Evolutionary conservation across 2,888 invertebrate species (phyloP), one percentile per base, ranked within the genome.

Genomic region (Drosophila borealis): DNA sequence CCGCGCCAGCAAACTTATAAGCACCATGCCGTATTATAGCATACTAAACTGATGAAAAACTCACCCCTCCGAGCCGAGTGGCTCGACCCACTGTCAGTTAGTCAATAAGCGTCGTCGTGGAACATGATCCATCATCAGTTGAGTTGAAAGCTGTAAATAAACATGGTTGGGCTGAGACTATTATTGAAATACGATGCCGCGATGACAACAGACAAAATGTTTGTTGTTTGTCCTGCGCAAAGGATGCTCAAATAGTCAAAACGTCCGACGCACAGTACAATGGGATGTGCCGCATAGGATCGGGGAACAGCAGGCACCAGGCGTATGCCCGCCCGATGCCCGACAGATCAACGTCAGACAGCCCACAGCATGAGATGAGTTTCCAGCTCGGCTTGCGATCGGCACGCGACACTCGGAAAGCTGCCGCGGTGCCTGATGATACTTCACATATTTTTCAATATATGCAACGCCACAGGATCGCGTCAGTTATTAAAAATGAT

Each of bases 61-160:
- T 13, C 75, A 74, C 49, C 76, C 65, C 75, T 56, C 42, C 8
- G 25, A 9, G 29, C 2, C 41, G 55, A 56, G 56, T 37, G 61
- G 44, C 6, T 9, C 67, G 39, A 50, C 66, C 70, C 60, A 75
- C 63, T 70, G 81, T 60, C 79, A 74, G 74, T 84, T 64, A 84
- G 88, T 83, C 84, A 78, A 80, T 74, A 68, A 75, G 78, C 70
- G 68, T 68, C 81, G 68, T 60, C 74, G 78, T 86, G 86, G 87
- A 86, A 87, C 76, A 76, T 72, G 89, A 87, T 87, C 89, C 81
- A 89, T 87, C 86, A 88, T 75, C 68, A 61, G 67, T 64, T 42
- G 55, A 75, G 67, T 78, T 78, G 80, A 89, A 85, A 85, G 85
- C 86, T 85, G 79, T 75, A 74, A 56, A 59, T 53, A 74, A 77